Conservation (phyloP, 2,797 vertebrate species). For the Aplochiton taeniatus region DNA sequence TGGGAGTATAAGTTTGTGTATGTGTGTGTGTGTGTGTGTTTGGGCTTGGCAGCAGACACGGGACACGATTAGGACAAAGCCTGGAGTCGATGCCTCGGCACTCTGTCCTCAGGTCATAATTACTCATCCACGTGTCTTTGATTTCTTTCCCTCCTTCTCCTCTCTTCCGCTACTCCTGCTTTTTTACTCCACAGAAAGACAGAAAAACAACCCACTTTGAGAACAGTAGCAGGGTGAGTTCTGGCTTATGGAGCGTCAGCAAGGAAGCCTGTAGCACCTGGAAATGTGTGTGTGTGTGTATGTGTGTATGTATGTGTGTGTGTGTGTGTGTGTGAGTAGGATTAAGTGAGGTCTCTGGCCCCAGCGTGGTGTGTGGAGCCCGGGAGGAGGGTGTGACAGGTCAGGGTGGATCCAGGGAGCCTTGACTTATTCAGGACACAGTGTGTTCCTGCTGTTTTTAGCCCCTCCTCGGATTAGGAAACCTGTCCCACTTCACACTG, state of each 20-base stretch:
- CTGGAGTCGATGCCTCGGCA: not conserved
- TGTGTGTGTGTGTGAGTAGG: not conserved
- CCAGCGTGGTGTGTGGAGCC: constrained; percentile 5
- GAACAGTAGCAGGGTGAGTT: too few relatives aligned
- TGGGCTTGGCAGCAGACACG: not conserved
- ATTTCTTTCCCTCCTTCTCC: too few relatives aligned
- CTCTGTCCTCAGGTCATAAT: constrained; percentile 43
- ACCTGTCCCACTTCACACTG: constrained; percentile 42
- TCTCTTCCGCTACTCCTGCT: too few relatives aligned
- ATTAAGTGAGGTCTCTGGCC: not conserved
- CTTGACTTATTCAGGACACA: constrained; percentile 29
- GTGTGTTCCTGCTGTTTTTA: constrained; percentile 12
- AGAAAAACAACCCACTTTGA: too few relatives aligned
- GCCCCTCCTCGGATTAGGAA: constrained; percentile 22
- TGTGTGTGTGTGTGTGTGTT: constrained; percentile 7
- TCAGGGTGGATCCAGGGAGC: constrained; percentile 15
- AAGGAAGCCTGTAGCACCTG: too few relatives aligned
- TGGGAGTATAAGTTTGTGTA: constrained; percentile 16
- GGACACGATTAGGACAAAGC: not conserved
- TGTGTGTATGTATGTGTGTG: not conserved
- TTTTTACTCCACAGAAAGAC: too few relatives aligned
- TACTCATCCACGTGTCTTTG: constrained; percentile 12
- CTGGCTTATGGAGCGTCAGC: too few relatives aligned
- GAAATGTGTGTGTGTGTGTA: not conserved
- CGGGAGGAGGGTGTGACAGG: not conserved